Evolutionary conservation across 2,797 vertebrate genomes (phyloP).

Genomic region (Rhincodon typus): DNA sequence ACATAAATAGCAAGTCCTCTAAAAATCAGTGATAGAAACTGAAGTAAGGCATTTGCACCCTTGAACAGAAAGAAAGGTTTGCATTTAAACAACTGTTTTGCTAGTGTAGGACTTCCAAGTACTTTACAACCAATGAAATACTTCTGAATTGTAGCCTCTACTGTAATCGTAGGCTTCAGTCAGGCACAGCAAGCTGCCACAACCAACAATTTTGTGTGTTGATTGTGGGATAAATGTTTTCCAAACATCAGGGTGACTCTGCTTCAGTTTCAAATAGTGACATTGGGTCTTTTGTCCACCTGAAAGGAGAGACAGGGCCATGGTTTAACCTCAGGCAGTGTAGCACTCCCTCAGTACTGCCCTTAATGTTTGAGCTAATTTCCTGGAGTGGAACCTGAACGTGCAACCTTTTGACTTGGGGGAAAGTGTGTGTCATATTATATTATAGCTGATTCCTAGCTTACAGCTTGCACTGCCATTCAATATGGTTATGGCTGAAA

Average conservation of each 20-base stretch:
- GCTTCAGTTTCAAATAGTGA: not conserved
- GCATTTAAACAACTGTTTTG: not conserved
- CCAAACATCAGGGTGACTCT: not conserved
- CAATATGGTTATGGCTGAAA: no score
- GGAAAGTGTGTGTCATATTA: no score
- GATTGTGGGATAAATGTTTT: not conserved
- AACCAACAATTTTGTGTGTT: not conserved
- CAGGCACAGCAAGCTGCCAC: not conserved
- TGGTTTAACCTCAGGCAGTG: not conserved
- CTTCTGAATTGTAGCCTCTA: not conserved
- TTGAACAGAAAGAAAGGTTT: not conserved
- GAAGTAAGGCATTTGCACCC: not conserved
- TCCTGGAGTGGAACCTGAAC: not conserved
- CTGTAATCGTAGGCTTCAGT: not conserved
- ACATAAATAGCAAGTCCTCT: not conserved
- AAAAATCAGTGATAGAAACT: not conserved
- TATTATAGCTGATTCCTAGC: not conserved
- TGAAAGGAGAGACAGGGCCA: not conserved
- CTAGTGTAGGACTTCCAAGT: not conserved
- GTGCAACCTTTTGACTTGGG: not conserved
- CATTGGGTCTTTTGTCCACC: not conserved
- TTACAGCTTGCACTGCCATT: not conserved
- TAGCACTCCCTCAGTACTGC: not conserved
- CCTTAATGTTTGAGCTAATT: not conserved
- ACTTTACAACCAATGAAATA: not conserved